phyloP scores from a whole-genome alignment of 2,888 invertebrate genomes.

The Elaeidobius kamerunicus region DNA sequence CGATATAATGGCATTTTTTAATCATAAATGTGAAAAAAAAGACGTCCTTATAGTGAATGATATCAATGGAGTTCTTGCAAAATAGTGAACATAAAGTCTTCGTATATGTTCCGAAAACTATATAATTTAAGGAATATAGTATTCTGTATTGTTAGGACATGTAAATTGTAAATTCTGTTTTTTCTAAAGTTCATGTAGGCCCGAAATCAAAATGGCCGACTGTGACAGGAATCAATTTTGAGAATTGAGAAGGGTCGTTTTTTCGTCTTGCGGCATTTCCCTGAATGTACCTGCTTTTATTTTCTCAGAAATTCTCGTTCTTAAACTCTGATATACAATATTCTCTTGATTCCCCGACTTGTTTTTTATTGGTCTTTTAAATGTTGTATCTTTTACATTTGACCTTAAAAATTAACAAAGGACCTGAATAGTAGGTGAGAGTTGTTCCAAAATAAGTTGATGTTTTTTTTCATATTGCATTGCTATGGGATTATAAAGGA shows the following conservation, averaged over 20 bases:
- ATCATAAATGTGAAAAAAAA: no score
- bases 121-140: no score
- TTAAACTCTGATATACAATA: neutral
- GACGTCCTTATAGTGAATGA: neutral
- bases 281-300: neutral
- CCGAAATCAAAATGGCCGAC: slow-evolving; percentile 49
- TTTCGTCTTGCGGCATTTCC: neutral
- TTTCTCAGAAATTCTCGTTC: neutral
- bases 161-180: no score
- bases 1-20: neutral
- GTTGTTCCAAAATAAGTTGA: no score
- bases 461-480: no score
- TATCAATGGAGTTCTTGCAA: no score
- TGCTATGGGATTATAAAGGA: neutral
- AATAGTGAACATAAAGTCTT: no score
- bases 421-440: neutral
- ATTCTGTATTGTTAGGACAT: no score
- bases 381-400: neutral
- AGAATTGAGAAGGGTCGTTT: slow-evolving; percentile 18
- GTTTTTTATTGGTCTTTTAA: neutral
- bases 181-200: slow-evolving; percentile 4
- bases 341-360: neutral
- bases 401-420: neutral
- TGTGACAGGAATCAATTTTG: slow-evolving; percentile 47
- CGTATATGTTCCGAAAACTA: no score